Evolutionary conservation across 2,113 vertebrate genomes (phyloP), one percentile per base, ranked within the genome.

Genomic region (Kryptolebias marmoratus): DNA sequence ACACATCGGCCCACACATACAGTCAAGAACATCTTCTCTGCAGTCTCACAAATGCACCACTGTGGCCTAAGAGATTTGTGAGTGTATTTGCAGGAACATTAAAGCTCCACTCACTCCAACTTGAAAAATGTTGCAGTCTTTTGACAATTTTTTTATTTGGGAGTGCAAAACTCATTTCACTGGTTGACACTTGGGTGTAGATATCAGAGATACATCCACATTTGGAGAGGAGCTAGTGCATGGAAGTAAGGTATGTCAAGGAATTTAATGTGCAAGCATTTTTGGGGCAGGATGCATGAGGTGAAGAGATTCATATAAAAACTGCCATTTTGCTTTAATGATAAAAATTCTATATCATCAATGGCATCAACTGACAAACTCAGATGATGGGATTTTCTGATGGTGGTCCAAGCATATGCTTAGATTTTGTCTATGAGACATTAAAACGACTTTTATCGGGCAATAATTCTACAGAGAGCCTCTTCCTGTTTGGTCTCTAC

Each of bases 71-170:
- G 79, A 90, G 88, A 93, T 92, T 90, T 91, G 88, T 87, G 85
- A 88, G 82, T 88, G 91, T 86, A 92, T 93, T 93, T 93, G 84
- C 75, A 79, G 83, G 67, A 63, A 88, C 88, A 90, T 92, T 93
- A 92, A 90, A 90, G 82, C 69, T 68, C 31, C 65, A 73, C 70
- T 78, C 81, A 81, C 79, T 86, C 78, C 77, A 84, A 77, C 60
- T 55, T 81, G 61, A 73, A 79, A 80, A 80, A 61, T 81, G 72
- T 71, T 68, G 80, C 52, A 44, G 80, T 73, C 57, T 77, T 91
- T 81, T 74, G 83, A 91, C 80, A 81, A 71, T 87, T 87, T 91
- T 42, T 89, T 92, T 89, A 87, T 83, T 83, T 83, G 28, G 68
- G 85, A 79, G 71, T 78, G 85, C 83, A 87, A 91, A 93, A 89